Conservation (phyloP, 2,888 invertebrate genomes). For the Polylopha cassiicola region DNA sequence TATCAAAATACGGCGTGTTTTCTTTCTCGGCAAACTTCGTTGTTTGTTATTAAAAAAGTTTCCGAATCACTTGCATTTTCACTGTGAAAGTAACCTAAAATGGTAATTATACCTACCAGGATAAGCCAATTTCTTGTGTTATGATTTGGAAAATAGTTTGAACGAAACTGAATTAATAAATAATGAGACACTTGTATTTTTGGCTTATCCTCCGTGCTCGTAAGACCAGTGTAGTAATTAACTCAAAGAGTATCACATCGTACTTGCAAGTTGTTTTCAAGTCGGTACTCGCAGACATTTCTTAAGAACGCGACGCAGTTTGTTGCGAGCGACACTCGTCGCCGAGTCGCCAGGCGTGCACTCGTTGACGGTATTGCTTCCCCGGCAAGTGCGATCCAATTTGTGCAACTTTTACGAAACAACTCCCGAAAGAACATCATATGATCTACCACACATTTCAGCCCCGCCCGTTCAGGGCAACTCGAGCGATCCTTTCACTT, state of each 20-base stretch:
- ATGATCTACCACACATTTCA: conserved; percentile 43
- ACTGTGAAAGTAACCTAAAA: conserved; percentile 15
- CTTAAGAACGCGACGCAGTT: conserved; percentile 5
- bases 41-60: conserved; percentile 23
- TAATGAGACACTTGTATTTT: too few relatives aligned
- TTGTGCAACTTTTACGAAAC: conserved; percentile 40
- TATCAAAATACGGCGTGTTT: conserved; percentile 30
- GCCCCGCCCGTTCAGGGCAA: conserved; percentile 28
- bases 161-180: too few relatives aligned
- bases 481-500: conserved; percentile 33
- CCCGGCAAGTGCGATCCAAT: conserved; percentile 44
- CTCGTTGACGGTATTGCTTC: conserved; percentile 36
- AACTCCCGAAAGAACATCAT: conserved; percentile 36
- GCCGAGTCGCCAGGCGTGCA: conserved; percentile 27
- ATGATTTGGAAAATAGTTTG: too few relatives aligned
- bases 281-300: too few relatives aligned
- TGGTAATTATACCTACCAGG: conserved; percentile 2
- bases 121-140: too few relatives aligned
- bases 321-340: conserved; percentile 8
- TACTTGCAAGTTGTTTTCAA: too few relatives aligned
- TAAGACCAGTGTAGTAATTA: too few relatives aligned
- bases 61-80: conserved; percentile 15
- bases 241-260: too few relatives aligned
- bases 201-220: too few relatives aligned
- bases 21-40: conserved; percentile 22